Base-by-base conservation (phyloP, 2,113 vertebrate genomes). In the Myodes glareolus region DNA sequence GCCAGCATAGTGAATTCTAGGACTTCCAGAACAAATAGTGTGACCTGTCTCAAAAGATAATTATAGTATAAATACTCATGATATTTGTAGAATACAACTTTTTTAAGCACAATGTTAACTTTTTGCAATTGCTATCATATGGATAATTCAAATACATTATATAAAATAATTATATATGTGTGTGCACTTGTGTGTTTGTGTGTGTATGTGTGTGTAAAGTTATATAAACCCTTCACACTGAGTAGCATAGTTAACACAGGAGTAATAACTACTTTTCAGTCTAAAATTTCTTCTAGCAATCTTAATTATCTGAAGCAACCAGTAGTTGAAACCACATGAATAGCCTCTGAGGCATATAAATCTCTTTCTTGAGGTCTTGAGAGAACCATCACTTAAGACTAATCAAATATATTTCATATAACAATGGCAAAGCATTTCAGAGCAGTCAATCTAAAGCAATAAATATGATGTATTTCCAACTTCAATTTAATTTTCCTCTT, bases 381-480 rank as follows among this genome's bases (percentile, higher is more conserved):
- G 65, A 39, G 27, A 94, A 29, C 5, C 31, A 92, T 88, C 61
- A 73, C 1, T 94, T 84, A 96, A n/a, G 4, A 52, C 4, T 42
- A 84, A 95, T 91, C 55, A 95, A 92, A 72, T 61, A 36, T 52
- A 19, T 88, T 96, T 94, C 47, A 9, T 93, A 88, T 9, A 94
- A 88, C 50, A 90, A 72, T 63, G 55, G 33, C 29, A 94, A 87
- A 89, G 39, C 63, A 90, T 52, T 95, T 97, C 33, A 75, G 11
- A 94, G 8, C 10, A 95, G 47, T 85, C 84, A 94, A 14, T 70
- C 52, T 91, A 72, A 42, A 90, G 68, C 75, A 76, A 93, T 96
- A 92, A 90, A 90, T 55, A 88, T 33, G 31, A 94, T 92, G n/a
- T 27, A 88, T 78, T 80, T n/a, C 58, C 33, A 36, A 85, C 31